A percentile compares a stretch with the other conserved stretches of the same genome.
Evolutionary conservation across 2,113 vertebrate genomes (phyloP).

Genomic region (Lampris megalopsis): DNA sequence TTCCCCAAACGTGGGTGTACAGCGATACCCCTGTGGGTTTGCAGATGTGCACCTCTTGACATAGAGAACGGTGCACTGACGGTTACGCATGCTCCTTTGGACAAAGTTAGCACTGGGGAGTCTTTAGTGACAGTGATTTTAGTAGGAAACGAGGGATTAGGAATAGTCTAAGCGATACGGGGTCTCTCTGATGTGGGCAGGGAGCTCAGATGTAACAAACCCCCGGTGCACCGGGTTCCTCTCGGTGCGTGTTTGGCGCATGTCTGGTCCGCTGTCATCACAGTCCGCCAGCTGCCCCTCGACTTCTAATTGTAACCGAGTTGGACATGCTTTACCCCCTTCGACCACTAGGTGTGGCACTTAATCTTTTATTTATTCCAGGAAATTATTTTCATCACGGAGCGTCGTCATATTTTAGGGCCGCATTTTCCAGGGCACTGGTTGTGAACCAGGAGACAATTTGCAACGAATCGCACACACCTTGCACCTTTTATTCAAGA

Average conservation of each 20-base stretch:
- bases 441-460: not conserved
- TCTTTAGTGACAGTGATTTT: no score
- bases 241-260: not conserved
- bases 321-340: slow-evolving; percentile 74
- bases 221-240: not conserved
- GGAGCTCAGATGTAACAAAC: not conserved
- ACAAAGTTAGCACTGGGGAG: no score
- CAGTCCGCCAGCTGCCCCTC: slow-evolving; percentile 8
- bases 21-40: no score
- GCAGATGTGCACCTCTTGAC: no score
- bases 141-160: no score
- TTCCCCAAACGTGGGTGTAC: no score
- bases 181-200: no score
- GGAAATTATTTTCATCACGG: slow-evolving; percentile 59
- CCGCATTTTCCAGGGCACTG: not conserved
- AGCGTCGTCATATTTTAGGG: not conserved
- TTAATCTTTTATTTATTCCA: slow-evolving; percentile 84
- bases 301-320: slow-evolving; percentile 5
- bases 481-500: no score
- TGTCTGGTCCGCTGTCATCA: not conserved
- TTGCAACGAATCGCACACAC: no score
- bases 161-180: no score
- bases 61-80: no score
- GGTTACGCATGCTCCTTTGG: no score
- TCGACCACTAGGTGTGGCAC: slow-evolving; percentile 88